Evolutionary conservation across 2,888 invertebrate species (phyloP).

Genomic region (Syrphus vitripennis): DNA sequence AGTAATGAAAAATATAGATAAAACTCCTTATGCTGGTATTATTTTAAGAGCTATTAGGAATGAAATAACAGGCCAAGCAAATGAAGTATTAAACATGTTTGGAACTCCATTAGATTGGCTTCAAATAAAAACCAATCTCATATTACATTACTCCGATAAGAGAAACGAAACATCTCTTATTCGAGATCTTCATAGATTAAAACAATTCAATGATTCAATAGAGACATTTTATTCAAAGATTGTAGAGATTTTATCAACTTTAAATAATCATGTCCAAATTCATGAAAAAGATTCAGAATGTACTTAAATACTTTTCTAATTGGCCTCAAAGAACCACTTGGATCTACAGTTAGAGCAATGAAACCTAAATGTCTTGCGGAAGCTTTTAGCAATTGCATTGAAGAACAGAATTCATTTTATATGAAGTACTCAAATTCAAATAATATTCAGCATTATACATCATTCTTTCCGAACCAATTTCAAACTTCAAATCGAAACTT

Average conservation of each 20-base stretch:
- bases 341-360: no score
- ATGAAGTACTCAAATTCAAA: background rate
- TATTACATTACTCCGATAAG: no score
- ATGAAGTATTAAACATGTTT: conserved; percentile 13
- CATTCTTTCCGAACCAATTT: no score
- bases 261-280: background rate
- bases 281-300: background rate
- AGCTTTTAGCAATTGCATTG: background rate
- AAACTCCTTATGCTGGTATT: background rate
- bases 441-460: no score
- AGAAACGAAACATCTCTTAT: no score
- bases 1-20: background rate
- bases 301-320: no score
- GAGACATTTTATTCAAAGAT: background rate
- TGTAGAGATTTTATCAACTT: background rate
- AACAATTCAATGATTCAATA: background rate
- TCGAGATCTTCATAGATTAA: no score
- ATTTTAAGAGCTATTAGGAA: background rate
- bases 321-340: no score
- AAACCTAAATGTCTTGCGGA: background rate
- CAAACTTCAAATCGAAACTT: no score
- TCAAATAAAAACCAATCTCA: background rate
- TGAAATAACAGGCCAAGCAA: background rate
- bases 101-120: background rate
- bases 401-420: background rate